A percentile compares a stretch with the other conserved stretches of the same genome.
Evolutionary conservation across 2,113 vertebrate species (phyloP).

Genomic region (Lampris incognitus): DNA sequence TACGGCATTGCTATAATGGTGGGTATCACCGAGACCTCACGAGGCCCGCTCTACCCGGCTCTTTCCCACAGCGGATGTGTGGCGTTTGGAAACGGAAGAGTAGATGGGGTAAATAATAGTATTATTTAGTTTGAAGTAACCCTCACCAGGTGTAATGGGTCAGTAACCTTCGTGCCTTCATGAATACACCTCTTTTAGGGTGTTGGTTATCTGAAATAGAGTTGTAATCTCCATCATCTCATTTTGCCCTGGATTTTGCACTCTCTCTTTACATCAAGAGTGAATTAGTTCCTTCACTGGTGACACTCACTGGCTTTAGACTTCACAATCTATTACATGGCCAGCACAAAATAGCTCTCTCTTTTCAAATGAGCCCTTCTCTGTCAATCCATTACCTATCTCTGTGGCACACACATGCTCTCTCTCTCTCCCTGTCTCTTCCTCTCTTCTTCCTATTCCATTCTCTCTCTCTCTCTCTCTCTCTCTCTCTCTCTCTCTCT

Average conservation of each 20-base stretch:
- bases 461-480: neutral
- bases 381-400: constrained; percentile 70
- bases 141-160: constrained; percentile 57
- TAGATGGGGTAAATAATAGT: constrained; percentile 54
- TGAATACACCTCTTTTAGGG: constrained; percentile 54
- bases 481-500: constrained; percentile 21
- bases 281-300: constrained; percentile 66
- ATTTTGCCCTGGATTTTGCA: constrained; percentile 52
- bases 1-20: neutral
- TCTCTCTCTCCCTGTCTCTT: constrained; percentile 17
- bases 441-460: neutral
- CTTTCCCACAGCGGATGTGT: constrained; percentile 17
- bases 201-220: constrained; percentile 63
- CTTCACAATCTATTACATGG: constrained; percentile 60
- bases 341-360: constrained; percentile 60
- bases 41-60: neutral
- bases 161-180: constrained; percentile 42
- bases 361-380: constrained; percentile 66
- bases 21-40: constrained; percentile 28
- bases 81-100: constrained; percentile 51
- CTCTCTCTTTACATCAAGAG: constrained; percentile 66
- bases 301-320: constrained; percentile 46
- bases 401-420: constrained; percentile 30
- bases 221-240: constrained; percentile 70
- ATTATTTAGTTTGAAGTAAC: constrained; percentile 64